These are phyloP conservation scores for Synodontis membranacea DNA, from an alignment of 2,113 vertebrate species.

Conservation along the genomic window DNA sequence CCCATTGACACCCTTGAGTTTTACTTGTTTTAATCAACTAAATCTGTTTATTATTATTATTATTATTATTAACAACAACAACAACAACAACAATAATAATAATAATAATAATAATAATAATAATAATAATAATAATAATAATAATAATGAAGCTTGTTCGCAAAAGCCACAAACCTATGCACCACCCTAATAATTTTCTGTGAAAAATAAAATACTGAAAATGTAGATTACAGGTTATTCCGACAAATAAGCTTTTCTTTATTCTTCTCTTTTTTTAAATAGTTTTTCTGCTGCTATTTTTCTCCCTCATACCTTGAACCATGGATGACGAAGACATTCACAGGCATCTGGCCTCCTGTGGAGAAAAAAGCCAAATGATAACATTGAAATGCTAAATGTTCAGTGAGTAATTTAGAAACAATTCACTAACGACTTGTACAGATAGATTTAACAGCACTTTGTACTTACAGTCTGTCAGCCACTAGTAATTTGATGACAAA, in stretches of 20 bases:
- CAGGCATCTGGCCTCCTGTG: constrained; percentile 87
- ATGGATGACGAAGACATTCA: constrained; percentile 91
- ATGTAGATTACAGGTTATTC: not conserved
- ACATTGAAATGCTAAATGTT: not conserved
- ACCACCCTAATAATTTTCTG: no score
- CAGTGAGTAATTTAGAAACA: not conserved
- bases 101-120: no score
- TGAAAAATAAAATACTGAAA: not conserved
- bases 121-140: no score
- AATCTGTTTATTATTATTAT: no score
- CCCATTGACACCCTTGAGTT: no score
- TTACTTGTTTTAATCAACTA: no score
- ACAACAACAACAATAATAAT: no score
- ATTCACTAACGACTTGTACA: not conserved
- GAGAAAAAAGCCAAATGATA: constrained; percentile 19
- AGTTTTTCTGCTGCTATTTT: not conserved
- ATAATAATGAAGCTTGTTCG: no score
- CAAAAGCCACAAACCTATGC: no score
- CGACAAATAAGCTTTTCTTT: not conserved
- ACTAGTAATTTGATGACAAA: constrained; percentile 98
- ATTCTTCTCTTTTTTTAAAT: not conserved
- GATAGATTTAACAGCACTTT: not conserved
- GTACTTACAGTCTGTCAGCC: constrained; percentile 88
- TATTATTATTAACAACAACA: no score
- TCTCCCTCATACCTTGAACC: constrained; percentile 87